Base-by-base conservation (phyloP, 2,113 vertebrate species). In the Lampris megalopsis region DNA sequence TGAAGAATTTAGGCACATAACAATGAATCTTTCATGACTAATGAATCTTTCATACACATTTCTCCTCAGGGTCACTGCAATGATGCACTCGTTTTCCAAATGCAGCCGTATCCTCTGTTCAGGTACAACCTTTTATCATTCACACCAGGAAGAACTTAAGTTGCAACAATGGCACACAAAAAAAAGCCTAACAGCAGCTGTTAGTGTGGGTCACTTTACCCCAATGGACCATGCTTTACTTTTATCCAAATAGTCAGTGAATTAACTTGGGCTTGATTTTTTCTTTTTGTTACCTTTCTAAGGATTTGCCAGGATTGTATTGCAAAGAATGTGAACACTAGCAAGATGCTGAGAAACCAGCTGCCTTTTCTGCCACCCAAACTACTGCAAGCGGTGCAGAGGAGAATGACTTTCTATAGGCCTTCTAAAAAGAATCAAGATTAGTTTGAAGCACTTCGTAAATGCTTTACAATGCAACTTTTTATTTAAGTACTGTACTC, bases 61-160 rank as follows among this genome's bases (percentile, higher is more conserved):
- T 75, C 38, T 76, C 77, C 82, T 71, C 73, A 94, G 93, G 93
- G 93, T 65, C 94, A 94, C 87, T 97, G 96, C 94, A 99, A 97
- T 86, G 97, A 99, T 79, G 94, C 96, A 70, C 80, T 99, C 64
- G 95, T 98, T 83, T 98, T 99, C 92, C 97, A 98, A 87, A 97
- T 91, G 24, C 96, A 97, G 38, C 97, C 97, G 3, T 95, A 97
- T 45, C 96, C 97, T 6, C 93, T 99, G 3, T 94, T 96, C 86
- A 96, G 97, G 97, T 98, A 94, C 96, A 68, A 88, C 62, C 42
- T 54, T 57, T n/a, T 6, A 63, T n/a, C 41, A 7, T 64, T 49
- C 36, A 1, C 0, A 35, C 11, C 36, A 53, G 10, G n/a, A 10
- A 68, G n/a, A 68, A 1, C 40, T 41, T 24, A 10, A 50, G 8